phyloP scores from a whole-genome alignment of 2,113 vertebrate genomes.

The Microtus pennsylvanicus region DNA sequence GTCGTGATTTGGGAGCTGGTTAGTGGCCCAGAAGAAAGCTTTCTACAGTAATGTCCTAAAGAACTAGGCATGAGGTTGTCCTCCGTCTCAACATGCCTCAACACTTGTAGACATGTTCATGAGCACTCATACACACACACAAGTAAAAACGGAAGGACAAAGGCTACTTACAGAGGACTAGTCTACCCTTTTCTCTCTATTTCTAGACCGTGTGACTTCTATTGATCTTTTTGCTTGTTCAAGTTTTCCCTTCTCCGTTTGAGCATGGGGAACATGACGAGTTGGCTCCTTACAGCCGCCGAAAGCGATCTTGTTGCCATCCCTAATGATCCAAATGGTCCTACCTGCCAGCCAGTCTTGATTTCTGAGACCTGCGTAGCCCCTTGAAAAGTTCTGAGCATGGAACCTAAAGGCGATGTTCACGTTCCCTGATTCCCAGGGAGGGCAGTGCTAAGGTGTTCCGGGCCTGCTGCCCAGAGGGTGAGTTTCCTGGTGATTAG shows the following conservation, averaged over 20 bases:
- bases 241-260: slow-evolving; percentile 33
- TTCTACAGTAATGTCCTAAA: neutral
- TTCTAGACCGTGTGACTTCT: neutral
- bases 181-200: accelerated
- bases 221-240: neutral
- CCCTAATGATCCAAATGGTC: slow-evolving; percentile 68
- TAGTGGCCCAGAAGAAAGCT: neutral
- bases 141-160: neutral
- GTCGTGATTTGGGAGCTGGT: neutral
- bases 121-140: no score
- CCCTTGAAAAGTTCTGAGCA: slow-evolving; percentile 35
- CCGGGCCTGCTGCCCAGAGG: neutral
- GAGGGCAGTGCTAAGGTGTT: neutral
- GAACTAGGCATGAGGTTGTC: neutral
- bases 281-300: slow-evolving; percentile 12
- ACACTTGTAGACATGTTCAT: neutral
- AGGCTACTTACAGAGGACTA: neutral
- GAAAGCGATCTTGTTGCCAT: slow-evolving; percentile 75
- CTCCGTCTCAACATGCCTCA: neutral
- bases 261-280: slow-evolving; percentile 19
- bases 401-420: slow-evolving; percentile 14
- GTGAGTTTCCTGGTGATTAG: slow-evolving; percentile 44
- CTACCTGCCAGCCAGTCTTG: slow-evolving; percentile 61
- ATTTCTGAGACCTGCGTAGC: slow-evolving; percentile 80
- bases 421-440: neutral